Conservation (phyloP, 30 jellyfish, hydroid and myxozoan species). For the Rhopilema esculentum region DNA sequence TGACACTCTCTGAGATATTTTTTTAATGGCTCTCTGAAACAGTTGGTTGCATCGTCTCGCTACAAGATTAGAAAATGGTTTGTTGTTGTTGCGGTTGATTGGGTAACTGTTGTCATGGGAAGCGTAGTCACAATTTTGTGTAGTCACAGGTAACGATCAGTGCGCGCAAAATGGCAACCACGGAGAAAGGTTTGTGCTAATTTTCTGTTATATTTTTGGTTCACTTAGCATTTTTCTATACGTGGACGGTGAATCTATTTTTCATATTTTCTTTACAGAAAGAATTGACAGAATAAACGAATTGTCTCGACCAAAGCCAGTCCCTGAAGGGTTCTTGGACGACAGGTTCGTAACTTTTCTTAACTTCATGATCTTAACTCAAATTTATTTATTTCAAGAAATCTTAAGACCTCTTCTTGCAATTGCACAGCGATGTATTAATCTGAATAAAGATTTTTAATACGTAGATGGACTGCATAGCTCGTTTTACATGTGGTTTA, state of each 20-base stretch:
- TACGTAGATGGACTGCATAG: background rate
- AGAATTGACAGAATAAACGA: conserved; percentile 55
- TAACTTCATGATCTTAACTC: background rate
- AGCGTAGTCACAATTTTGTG: too few relatives aligned
- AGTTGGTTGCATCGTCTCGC: too few relatives aligned
- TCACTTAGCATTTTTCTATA: background rate
- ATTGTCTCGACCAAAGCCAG: conserved; percentile 81
- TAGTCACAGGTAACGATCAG: conserved; percentile 8
- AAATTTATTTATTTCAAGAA: too few relatives aligned
- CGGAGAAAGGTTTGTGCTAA: conserved; percentile 1
- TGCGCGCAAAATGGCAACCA: conserved; percentile 51
- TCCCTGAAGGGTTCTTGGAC: conserved; percentile 87
- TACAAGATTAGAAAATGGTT: too few relatives aligned
- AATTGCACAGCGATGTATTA: background rate
- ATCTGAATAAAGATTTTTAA: background rate
- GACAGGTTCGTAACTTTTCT: conserved; percentile 75
- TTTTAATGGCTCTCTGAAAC: too few relatives aligned
- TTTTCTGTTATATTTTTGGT: background rate
- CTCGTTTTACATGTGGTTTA: background rate
- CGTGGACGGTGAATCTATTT: background rate
- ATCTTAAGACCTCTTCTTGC: background rate
- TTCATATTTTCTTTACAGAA: background rate
- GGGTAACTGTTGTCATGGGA: conserved; percentile 7
- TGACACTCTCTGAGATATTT: too few relatives aligned
- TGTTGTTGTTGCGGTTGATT: conserved; percentile 19